phyloP scores from a whole-genome alignment of 2,797 vertebrate species.

The Gymnodraco acuticeps region DNA sequence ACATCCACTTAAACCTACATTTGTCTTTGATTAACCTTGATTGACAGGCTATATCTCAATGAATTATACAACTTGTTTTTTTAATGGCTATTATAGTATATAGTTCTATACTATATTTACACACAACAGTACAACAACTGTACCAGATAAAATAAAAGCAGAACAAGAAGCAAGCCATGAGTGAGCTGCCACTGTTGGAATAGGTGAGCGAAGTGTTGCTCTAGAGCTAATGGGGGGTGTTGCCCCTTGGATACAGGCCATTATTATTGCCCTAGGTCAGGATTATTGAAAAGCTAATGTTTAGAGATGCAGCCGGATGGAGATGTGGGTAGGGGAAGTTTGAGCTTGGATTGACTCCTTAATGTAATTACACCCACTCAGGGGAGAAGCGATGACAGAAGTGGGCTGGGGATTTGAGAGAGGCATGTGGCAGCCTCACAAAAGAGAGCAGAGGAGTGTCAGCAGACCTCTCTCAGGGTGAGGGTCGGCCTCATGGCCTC shows the following conservation, averaged over 20 bases:
- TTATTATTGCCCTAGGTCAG: conserved; percentile 84
- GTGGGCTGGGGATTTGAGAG: conserved; percentile 72
- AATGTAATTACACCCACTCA: conserved; percentile 88
- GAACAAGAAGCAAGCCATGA: not conserved
- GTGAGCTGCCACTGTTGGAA: conserved; percentile 10
- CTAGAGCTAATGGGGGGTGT: conserved; percentile 16
- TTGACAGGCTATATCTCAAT: not conserved
- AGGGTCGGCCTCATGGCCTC: conserved; percentile 75
- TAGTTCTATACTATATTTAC: too few species aligned
- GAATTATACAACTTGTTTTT: conserved; percentile 12
- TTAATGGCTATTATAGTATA: not conserved
- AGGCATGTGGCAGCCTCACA: conserved; percentile 85
- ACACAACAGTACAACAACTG: not conserved
- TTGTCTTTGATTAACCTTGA: conserved; percentile 17
- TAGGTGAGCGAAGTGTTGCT: conserved; percentile 43
- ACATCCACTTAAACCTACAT: conserved; percentile 23
- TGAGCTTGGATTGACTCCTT: conserved; percentile 80
- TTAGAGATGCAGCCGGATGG: conserved; percentile 83
- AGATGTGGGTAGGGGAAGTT: conserved; percentile 75
- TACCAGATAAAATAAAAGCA: conserved; percentile 27
- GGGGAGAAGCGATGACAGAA: conserved; percentile 72
- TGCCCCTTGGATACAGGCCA: conserved; percentile 67
- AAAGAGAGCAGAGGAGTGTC: conserved; percentile 82
- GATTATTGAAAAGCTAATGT: conserved; percentile 80
- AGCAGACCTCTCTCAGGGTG: conserved; percentile 79